These are phyloP conservation scores for Varroa destructor DNA, from an alignment of 1,140 invertebrate species.

Conservation along the genomic window DNA sequence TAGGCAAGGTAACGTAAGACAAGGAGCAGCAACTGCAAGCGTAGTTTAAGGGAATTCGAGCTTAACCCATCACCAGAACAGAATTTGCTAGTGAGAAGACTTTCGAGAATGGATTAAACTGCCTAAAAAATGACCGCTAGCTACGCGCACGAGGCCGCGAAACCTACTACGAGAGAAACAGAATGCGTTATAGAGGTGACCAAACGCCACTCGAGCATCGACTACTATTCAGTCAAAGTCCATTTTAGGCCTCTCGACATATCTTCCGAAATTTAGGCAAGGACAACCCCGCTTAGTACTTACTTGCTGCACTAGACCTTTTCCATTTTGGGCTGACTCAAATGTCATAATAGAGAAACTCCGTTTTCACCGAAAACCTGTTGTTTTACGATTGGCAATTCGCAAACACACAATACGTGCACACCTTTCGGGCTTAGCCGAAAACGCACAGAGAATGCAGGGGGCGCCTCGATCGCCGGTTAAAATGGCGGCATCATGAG, in stretches of 20 bases:
- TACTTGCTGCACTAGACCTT: slow-evolving; percentile 28
- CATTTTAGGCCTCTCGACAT: slow-evolving; percentile 8
- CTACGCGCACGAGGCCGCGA: too few relatives aligned
- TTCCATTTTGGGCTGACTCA: slow-evolving; percentile 28
- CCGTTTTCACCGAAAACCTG: slow-evolving; percentile 26
- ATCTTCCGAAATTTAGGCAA: neutral
- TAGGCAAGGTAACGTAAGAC: too few relatives aligned
- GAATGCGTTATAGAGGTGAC: too few relatives aligned
- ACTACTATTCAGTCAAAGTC: neutral
- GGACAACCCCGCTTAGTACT: neutral
- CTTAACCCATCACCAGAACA: too few relatives aligned
- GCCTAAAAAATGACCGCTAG: too few relatives aligned
- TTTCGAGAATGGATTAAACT: too few relatives aligned
- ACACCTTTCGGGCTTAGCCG: slow-evolving; percentile 26
- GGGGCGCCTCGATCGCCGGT: slow-evolving; percentile 21
- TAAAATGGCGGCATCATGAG: neutral
- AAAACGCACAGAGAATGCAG: slow-evolving; percentile 23
- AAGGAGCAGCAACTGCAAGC: too few relatives aligned
- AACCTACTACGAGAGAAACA: too few relatives aligned
- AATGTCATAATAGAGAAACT: slow-evolving; percentile 29
- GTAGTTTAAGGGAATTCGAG: too few relatives aligned
- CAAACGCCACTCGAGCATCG: too few relatives aligned
- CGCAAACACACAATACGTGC: slow-evolving; percentile 21
- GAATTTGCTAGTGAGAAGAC: too few relatives aligned
- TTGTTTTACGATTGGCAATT: slow-evolving; percentile 18